Conservation (phyloP, 2,797 vertebrate genomes). For the Ptychadena robeensis region DNA sequence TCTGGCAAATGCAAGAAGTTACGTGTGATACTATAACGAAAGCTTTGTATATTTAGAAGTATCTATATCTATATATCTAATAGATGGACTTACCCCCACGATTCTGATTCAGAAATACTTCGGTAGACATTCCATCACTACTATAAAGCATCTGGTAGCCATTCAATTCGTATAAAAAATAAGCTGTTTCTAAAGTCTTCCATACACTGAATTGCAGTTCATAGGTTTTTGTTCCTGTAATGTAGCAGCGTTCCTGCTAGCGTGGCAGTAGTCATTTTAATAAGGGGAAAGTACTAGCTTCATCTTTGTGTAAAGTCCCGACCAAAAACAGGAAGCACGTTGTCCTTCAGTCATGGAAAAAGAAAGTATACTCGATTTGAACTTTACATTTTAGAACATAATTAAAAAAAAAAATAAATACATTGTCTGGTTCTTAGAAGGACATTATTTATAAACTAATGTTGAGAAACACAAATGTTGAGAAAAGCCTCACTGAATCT, state of each 20-base stretch:
- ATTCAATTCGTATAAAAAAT: not conserved
- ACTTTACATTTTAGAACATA: too few relatives aligned
- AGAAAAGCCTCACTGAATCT: too few relatives aligned
- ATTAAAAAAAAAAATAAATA: too few relatives aligned
- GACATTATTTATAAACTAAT: too few relatives aligned
- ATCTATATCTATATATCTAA: not conserved
- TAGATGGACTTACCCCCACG: not conserved
- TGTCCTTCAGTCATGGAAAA: not conserved
- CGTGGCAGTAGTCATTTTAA: not conserved
- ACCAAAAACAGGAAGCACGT: constrained; percentile 43
- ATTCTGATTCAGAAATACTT: not conserved
- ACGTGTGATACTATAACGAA: not conserved
- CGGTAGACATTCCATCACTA: not conserved
- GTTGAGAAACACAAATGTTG: too few relatives aligned
- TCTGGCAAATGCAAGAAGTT: not conserved
- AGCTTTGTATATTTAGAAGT: not conserved
- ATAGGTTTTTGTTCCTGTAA: not conserved
- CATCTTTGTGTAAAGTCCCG: constrained; percentile 19
- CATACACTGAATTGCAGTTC: not conserved
- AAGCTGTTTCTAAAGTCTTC: not conserved
- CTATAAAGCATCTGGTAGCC: not conserved
- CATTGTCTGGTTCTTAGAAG: too few relatives aligned
- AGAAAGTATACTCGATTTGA: too few relatives aligned
- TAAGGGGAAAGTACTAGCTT: constrained; percentile 45
- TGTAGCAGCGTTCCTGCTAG: constrained; percentile 14